Base-by-base conservation (phyloP, 2,888 invertebrate species). In the Campoplex nolae region DNA sequence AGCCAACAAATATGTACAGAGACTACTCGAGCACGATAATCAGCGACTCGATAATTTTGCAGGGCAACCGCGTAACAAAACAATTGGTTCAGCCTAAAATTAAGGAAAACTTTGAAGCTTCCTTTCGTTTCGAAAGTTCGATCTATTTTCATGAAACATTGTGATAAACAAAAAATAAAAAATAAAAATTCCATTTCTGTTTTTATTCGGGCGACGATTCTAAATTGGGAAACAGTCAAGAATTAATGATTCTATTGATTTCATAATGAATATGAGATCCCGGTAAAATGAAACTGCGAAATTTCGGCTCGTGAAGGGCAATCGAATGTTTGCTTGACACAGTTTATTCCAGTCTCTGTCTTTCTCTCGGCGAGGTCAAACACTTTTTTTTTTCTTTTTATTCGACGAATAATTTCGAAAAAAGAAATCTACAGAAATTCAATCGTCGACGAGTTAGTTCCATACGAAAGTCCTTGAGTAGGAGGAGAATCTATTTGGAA, bases 401-500 rank as follows among this genome's bases (percentile, higher is more conserved):
- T 6, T 23, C 38, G 38, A 38, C 38, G 38, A 75, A 42, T 28
- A 51, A 28, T 23, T 45, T 11, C 16, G 42, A 75, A 42, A 18
- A n/a, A 32, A 32, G 6, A 48, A 65, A 75, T 28, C 23, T 11
- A 7, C 62, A 4, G 38, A 58, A 75, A 42, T 75, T 58, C 28
- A 28, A 75, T 42, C 54, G 23, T 35, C 48, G 51, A 48, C 16
- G 38, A 67, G 38, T 16, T 35, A 67, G 38, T 16, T 35, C 35
- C n/a, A 51, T 35, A n/a, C 51, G 65, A 38, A 67, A 0, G 58
- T 13, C 38, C 18, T 45, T 38, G n/a, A 45, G 28, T 3, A 8
- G 81, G 45, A 28, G 51, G 45, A 28, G 51, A 65, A 16, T 67
- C 85, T 81, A 85, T 85, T 81, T 71, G 48, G 67, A n/a, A 85